These are phyloP conservation scores for Nomada flava DNA, from an alignment of 2,888 invertebrate species.

Conservation along the genomic window DNA sequence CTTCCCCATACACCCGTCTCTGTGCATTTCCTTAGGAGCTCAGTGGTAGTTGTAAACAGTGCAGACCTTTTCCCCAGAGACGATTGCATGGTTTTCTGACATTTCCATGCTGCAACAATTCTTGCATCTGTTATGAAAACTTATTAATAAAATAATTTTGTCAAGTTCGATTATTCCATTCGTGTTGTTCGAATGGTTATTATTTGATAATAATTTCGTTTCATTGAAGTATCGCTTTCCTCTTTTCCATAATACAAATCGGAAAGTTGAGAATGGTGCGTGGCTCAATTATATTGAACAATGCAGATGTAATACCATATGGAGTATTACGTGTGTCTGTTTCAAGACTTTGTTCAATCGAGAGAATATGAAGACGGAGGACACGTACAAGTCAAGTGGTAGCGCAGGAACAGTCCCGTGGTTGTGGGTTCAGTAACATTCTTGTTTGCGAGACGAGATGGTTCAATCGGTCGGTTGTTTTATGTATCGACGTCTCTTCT, in stretches of 20 bases:
- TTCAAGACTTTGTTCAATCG: background rate
- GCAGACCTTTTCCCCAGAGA: background rate
- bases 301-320: no score
- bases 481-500: background rate
- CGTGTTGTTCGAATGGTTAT: background rate
- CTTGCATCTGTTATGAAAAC: no score
- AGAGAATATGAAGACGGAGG: constrained; percentile 12
- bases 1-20: background rate
- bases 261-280: no score
- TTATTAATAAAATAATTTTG: background rate
- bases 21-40: background rate
- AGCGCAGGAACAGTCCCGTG: background rate
- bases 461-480: background rate
- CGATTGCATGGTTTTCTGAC: background rate
- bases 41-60: background rate
- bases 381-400: background rate
- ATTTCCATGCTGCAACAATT: background rate
- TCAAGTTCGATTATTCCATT: background rate
- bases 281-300: no score
- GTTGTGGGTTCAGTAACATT: constrained; percentile 27
- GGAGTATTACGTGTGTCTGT: background rate
- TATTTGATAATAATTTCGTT: background rate
- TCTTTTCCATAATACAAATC: no score
- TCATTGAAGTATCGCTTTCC: background rate
- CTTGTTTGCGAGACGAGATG: constrained; percentile 16